phyloP scores from a whole-genome alignment of 2,113 vertebrate species.

The Camelus bactrianus region DNA sequence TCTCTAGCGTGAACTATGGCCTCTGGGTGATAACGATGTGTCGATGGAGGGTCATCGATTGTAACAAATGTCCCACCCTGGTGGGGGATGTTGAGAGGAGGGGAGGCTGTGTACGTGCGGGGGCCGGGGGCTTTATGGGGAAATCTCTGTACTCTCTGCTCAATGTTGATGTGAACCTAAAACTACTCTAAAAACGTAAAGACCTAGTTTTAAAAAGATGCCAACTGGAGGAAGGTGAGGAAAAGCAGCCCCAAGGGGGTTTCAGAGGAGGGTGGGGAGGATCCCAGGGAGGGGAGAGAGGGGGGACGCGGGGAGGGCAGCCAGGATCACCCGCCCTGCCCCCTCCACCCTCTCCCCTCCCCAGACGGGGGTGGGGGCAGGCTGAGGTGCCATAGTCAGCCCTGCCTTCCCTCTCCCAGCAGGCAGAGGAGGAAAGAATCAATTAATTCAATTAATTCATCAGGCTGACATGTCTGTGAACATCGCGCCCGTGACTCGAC shows the following conservation, averaged over 20 bases:
- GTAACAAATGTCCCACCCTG: accelerated
- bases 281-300: neutral
- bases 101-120: neutral
- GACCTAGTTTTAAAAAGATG: neutral
- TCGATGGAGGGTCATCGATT: accelerated
- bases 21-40: accelerated
- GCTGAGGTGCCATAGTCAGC: neutral
- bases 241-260: neutral
- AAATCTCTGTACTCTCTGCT: neutral
- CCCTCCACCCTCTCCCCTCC: neutral
- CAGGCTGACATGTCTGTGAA: neutral
- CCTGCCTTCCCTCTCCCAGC: neutral
- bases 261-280: neutral
- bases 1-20: accelerated
- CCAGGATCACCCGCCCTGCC: neutral
- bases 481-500: neutral
- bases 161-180: neutral
- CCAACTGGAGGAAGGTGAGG: neutral
- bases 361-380: accelerated
- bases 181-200: neutral
- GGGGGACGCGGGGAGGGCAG: neutral
- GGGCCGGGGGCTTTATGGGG: accelerated
- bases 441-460: constrained; percentile 50
- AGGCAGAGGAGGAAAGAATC: constrained; percentile 1
- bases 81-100: accelerated